These are phyloP conservation scores for Pyralis farinalis DNA, from an alignment of 2,888 invertebrate species.

Conservation along the genomic window DNA sequence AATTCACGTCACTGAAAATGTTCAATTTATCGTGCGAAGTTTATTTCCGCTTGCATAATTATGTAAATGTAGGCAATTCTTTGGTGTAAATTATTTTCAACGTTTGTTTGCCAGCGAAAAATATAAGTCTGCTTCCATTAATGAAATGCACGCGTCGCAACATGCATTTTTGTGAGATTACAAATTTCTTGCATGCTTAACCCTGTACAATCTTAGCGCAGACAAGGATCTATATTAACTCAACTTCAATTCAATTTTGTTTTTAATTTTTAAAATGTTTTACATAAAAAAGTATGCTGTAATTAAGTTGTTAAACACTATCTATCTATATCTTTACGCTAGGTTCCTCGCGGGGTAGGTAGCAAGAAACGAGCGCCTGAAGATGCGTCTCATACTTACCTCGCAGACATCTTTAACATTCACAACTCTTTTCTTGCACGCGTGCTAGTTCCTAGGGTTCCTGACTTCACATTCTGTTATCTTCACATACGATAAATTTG, in stretches of 20 bases:
- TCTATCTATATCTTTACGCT: too few species aligned
- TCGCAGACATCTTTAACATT: too few species aligned
- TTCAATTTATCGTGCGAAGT: constrained; percentile 68
- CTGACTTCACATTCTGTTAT: too few species aligned
- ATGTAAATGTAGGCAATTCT: constrained; percentile 65
- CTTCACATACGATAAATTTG: too few species aligned
- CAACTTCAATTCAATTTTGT: background rate
- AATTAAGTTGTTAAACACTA: too few species aligned
- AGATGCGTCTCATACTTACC: too few species aligned
- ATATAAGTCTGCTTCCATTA: constrained; percentile 59
- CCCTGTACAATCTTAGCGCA: constrained; percentile 15
- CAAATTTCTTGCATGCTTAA: constrained; percentile 36
- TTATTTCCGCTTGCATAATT: constrained; percentile 72
- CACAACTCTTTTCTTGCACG: too few species aligned
- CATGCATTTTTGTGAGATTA: constrained; percentile 53
- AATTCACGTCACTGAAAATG: constrained; percentile 59
- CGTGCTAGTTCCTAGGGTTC: too few species aligned
- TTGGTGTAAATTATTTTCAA: constrained; percentile 67
- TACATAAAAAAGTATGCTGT: too few species aligned
- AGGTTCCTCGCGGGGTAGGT: too few species aligned
- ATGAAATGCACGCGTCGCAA: constrained; percentile 50
- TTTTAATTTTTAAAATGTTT: background rate
- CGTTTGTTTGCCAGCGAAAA: constrained; percentile 54
- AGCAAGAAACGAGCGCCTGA: too few species aligned
- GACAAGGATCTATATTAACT: background rate